These are phyloP conservation scores for Pteropus alecto DNA, from an alignment of 2,113 vertebrate genomes.

Conservation along the genomic window DNA sequence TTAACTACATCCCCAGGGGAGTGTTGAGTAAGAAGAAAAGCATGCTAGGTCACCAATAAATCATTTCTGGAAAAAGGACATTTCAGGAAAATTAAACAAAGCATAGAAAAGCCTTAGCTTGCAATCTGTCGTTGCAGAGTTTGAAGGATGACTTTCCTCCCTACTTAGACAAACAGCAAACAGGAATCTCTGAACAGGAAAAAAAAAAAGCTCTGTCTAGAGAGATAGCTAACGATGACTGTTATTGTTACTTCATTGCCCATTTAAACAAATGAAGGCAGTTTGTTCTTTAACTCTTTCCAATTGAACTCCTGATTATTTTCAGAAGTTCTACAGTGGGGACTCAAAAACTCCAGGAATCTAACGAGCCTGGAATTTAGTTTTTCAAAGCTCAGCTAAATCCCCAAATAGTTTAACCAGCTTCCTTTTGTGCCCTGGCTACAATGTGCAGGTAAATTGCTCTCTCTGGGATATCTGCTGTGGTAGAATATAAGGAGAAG, in stretches of 20 bases:
- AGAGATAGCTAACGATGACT: neutral
- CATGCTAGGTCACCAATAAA: conserved; percentile 60
- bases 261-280: neutral
- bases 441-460: neutral
- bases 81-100: conserved; percentile 72
- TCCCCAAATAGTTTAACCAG: neutral
- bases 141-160: conserved; percentile 33
- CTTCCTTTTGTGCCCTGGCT: neutral
- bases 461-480: neutral
- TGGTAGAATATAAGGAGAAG: neutral
- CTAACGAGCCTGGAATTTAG: neutral
- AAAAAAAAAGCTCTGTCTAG: neutral
- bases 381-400: conserved; percentile 16
- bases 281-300: conserved; percentile 35
- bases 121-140: conserved; percentile 38
- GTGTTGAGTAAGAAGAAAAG: conserved; percentile 64
- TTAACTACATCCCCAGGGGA: conserved; percentile 35
- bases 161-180: conserved; percentile 29
- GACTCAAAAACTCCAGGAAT: neutral
- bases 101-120: conserved; percentile 54
- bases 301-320: neutral
- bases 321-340: neutral
- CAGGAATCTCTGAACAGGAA: conserved; percentile 57
- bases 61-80: conserved; percentile 64
- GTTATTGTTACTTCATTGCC: neutral